Conservation (phyloP, 2,888 invertebrate species). For the Trachelus stipa region DNA sequence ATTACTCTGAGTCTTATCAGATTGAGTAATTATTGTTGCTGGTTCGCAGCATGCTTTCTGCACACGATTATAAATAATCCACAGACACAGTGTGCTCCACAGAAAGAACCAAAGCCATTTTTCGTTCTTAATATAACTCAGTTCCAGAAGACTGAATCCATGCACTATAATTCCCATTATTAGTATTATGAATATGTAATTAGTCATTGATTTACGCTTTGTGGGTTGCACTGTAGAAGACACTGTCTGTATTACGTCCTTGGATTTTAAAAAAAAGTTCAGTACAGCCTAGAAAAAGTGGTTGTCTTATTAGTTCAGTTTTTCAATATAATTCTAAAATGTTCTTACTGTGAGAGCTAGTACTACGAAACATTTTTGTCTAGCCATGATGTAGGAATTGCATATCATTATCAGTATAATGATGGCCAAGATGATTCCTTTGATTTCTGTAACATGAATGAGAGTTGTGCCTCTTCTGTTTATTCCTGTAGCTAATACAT, state of each 20-base stretch:
- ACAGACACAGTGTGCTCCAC: slow-evolving; percentile 13
- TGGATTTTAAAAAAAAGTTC: neutral
- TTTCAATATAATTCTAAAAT: neutral
- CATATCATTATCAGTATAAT: slow-evolving; percentile 13
- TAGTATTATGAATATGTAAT: slow-evolving; percentile 1
- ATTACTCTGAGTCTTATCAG: neutral
- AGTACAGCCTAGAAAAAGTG: neutral
- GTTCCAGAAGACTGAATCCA: slow-evolving; percentile 11
- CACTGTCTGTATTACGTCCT: slow-evolving; percentile 4
- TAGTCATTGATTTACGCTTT: slow-evolving; percentile 4
- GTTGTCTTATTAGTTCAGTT: neutral
- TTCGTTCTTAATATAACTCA: slow-evolving; percentile 14
- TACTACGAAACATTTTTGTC: slow-evolving; percentile 14
- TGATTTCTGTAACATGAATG: slow-evolving; percentile 3
- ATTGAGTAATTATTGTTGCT: neutral
- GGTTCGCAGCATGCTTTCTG: neutral
- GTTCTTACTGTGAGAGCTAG: slow-evolving; percentile 3
- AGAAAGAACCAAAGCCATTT: slow-evolving; percentile 18
- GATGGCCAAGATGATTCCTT: slow-evolving; percentile 10
- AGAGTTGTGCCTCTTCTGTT: slow-evolving; percentile 10
- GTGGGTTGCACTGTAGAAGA: slow-evolving; percentile 7
- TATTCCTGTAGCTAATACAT: slow-evolving; percentile 15
- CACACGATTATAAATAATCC: slow-evolving; percentile 8
- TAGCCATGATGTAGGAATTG: slow-evolving; percentile 17
- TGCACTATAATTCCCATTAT: slow-evolving; percentile 11